Evolutionary conservation across 1,140 invertebrate species (phyloP).

Genomic region (Vanessa tameamea): DNA sequence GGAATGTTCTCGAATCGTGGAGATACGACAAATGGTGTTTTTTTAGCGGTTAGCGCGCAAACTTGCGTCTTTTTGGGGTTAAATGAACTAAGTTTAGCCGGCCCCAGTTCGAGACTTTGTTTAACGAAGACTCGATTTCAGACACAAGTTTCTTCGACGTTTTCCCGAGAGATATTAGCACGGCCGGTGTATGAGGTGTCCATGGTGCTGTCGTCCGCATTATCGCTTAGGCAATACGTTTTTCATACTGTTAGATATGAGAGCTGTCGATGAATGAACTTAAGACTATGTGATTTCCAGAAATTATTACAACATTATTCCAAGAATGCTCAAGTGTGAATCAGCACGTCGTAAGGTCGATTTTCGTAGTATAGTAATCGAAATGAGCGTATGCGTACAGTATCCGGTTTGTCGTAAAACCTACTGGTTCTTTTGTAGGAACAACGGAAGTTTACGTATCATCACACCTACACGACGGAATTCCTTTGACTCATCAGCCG

Average conservation of each 20-base stretch:
- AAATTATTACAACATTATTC: conserved; percentile 1
- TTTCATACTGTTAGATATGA: conserved; percentile 2
- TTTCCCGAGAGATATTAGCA: too few species aligned
- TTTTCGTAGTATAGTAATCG: conserved; percentile 34
- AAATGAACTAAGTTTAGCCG: too few species aligned
- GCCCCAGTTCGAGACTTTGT: too few species aligned
- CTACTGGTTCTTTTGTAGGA: conserved; percentile 48
- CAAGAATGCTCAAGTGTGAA: conserved; percentile 32
- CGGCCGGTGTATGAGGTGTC: too few species aligned
- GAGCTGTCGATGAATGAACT: conserved; percentile 20
- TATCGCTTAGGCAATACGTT: background rate
- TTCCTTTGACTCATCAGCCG: conserved; percentile 48
- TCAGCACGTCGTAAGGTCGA: conserved; percentile 37
- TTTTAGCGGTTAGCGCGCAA: too few species aligned
- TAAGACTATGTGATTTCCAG: conserved; percentile 1
- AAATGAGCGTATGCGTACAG: conserved; percentile 52
- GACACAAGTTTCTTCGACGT: too few species aligned
- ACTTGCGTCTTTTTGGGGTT: too few species aligned
- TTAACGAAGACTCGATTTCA: too few species aligned
- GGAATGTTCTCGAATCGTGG: too few species aligned
- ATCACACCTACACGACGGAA: conserved; percentile 54
- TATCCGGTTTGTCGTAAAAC: conserved; percentile 51
- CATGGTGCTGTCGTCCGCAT: too few species aligned
- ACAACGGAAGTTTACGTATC: conserved; percentile 62
- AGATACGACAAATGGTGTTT: too few species aligned